A percentile compares a stretch with the other conserved stretches of the same genome.
These are phyloP conservation scores for Musca vetustissima DNA, from an alignment of 1,140 invertebrate genomes.

Conservation along the genomic window DNA sequence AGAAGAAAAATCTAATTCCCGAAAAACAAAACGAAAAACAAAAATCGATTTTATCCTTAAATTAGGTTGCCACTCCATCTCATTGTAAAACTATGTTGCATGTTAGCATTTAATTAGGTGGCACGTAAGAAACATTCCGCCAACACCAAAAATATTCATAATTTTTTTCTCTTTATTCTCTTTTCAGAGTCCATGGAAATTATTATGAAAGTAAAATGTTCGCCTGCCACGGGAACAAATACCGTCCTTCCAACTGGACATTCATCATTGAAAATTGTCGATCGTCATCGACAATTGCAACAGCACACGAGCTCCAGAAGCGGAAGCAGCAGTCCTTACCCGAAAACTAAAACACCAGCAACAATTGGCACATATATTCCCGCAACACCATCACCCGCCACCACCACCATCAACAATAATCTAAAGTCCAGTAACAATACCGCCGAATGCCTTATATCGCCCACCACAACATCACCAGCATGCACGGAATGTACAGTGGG, in stretches of 20 bases:
- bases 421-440: neutral
- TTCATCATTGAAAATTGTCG: conserved; percentile 27
- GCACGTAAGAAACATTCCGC: too few species aligned
- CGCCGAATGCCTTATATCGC: neutral
- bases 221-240: conserved; percentile 5
- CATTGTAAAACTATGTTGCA: too few species aligned
- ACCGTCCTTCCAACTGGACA: neutral
- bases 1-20: too few species aligned
- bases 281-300: conserved; percentile 28
- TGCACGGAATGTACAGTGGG: conserved; percentile 24
- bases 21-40: too few species aligned
- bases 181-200: conserved; percentile 27
- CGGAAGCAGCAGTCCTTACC: neutral
- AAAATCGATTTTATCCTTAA: too few species aligned
- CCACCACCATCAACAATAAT: conserved; percentile 1
- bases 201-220: conserved; percentile 31
- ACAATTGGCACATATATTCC: conserved; percentile 15
- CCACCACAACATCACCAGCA: neutral
- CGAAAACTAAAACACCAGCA: neutral
- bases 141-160: too few species aligned
- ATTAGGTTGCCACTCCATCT: too few species aligned
- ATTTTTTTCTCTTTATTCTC: neutral
- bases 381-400: conserved; percentile 1
- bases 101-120: too few species aligned
- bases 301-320: too few species aligned